phyloP scores from a whole-genome alignment of 2,797 vertebrate species.

The Spea hammondii region DNA sequence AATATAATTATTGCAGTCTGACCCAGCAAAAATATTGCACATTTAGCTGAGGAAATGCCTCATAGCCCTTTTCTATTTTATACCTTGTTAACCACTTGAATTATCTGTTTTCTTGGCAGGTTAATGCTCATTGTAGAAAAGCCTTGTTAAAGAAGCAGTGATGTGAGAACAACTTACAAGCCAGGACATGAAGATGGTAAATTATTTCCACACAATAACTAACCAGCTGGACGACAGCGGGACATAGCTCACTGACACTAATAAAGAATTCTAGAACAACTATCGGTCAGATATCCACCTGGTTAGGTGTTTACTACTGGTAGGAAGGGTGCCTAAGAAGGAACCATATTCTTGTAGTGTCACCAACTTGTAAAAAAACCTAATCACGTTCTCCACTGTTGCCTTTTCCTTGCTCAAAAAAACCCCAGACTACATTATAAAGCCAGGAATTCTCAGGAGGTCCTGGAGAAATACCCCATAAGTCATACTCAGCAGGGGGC shows the following conservation, averaged over 20 bases:
- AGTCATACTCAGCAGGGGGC: neutral
- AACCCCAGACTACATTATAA: too few relatives aligned
- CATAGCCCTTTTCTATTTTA: neutral
- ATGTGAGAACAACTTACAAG: neutral
- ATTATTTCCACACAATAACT: neutral
- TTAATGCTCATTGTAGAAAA: neutral
- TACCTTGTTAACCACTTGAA: neutral
- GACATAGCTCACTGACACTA: too few relatives aligned
- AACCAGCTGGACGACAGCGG: neutral
- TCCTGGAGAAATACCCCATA: neutral
- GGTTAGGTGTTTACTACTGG: too few relatives aligned
- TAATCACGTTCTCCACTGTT: too few relatives aligned
- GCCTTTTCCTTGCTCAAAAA: too few relatives aligned
- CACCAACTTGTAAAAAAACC: too few relatives aligned
- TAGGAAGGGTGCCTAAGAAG: too few relatives aligned
- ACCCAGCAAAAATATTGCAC: too few relatives aligned
- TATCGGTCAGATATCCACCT: neutral
- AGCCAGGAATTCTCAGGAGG: neutral
- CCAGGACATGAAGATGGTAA: neutral
- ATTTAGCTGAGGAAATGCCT: too few relatives aligned
- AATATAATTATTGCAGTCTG: too few relatives aligned
- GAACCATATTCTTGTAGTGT: too few relatives aligned
- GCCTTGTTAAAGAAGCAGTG: neutral
- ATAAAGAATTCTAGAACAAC: neutral
- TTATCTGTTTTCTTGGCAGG: neutral